Evolutionary conservation across 2,113 vertebrate genomes (phyloP), one percentile per base, ranked within the genome.

Genomic region (Neolamprologus falcicula): DNA sequence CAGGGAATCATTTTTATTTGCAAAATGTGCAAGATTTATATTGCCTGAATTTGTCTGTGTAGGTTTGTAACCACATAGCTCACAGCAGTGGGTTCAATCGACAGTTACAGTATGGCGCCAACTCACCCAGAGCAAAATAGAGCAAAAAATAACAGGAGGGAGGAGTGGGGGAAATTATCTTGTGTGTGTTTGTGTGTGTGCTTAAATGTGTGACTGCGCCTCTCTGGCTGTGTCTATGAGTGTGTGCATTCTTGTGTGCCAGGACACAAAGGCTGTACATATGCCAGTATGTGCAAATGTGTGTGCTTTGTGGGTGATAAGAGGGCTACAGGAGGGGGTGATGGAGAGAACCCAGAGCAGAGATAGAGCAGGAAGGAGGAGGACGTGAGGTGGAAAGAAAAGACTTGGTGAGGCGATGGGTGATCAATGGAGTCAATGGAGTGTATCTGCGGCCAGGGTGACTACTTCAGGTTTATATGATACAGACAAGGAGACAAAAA

Each of bases 1-100:
- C 53, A 40, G 63, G 84, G 78, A 92, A 89, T 88, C 16, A 3
- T 55, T 83, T 90, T 91, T 89, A 81, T 90, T 90, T 92, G 87
- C 80, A 90, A 89, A 85, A 85, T 82, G 37, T 89, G 80, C 78
- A 86, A 68, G 55, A 84, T 80, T 85, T 84, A 83, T 85, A 68
- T 83, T 88, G 83, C 47, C 24, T 80, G 66, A 78, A 61, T 87
- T 78, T 89, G 79, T 86, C n/a, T 85, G 68, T 87, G 81, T 61
- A 59, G 13, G 63, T 63, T 45, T 88, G 55, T 88, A 73, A 83
- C 81, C 82, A 85, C 80, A 86, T 47, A 88, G 84, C 91, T 92
- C 82, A 83, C 42, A 86, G 88, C 84, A 9, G 57, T 83, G 50
- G 63, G 83, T 83, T 88, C 86, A 90, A 86, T 71, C 59, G 73